Evolutionary conservation across 2,888 invertebrate genomes (phyloP), one percentile per base, ranked within the genome.

Genomic region (Sminthurides aquaticus): DNA sequence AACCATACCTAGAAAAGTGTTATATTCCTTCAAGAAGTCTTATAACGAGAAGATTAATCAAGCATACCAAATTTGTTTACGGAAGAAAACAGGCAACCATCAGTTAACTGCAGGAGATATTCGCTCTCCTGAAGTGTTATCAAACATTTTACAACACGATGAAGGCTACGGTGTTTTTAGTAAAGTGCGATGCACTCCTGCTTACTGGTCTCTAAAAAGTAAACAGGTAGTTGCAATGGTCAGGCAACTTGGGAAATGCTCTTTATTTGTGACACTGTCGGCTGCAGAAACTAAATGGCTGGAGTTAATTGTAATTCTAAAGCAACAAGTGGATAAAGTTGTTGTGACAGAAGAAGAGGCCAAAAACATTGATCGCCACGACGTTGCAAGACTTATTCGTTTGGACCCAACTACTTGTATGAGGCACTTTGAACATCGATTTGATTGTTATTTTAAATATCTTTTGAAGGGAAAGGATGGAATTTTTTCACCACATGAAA

Each of bases 221-320:
- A 67, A 66, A 59, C 43, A 43, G 29, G 64, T 67, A 11, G 43
- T 67, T 1, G 61, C 69, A 3, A 71, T 71, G 68, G 48, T 67
- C 0, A 43, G 69, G 25, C 67, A 69, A 43, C 11, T 66, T 8
- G 66, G 66, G 54, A 60, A 43, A 1, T 57, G 57, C 25, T 26
- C 64, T 1, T 57, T 71, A 15, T 70, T 70, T 49, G 60, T 70
- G 27, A 70, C 69, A 0, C 27, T 69, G 1, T 67, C 67, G 8
- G 66, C 69, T n/a, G 70, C 68, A 8, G 70, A 70, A 28, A 55
- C 61, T 3, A 61, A 58, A 27, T 70, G 70, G 69, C 29, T 25
- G 0, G 64, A 67, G 5, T 55, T 68, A 0, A 15, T 70, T 18
- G 55, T 43, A 3, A 48, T 56, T n/a, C 57, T 71, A 0, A 24